These are phyloP conservation scores for Coregonus sp. DNA, from an alignment of 2,797 vertebrate species.

Conservation along the genomic window DNA sequence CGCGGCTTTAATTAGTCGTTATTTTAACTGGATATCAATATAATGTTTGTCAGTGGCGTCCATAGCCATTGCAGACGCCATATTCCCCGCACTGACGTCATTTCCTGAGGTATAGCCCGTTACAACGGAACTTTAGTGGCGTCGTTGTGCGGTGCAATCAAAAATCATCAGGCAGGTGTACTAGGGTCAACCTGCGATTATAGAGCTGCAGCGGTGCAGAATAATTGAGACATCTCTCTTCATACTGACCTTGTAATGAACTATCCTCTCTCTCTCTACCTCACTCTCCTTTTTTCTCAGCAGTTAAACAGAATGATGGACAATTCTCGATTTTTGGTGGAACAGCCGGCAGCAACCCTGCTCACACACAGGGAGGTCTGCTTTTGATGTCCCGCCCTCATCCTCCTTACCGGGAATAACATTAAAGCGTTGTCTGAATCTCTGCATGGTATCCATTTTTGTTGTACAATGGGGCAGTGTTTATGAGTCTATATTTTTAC, in stretches of 20 bases:
- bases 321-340: no score
- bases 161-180: neutral
- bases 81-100: constrained; percentile 78
- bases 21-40: constrained; percentile 42
- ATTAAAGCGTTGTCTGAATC: no score
- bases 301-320: no score
- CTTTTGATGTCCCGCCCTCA: no score
- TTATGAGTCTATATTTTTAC: no score
- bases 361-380: no score
- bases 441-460: no score
- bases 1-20: constrained; percentile 22
- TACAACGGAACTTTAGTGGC: constrained; percentile 65
- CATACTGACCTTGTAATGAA: neutral
- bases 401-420: no score
- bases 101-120: constrained; percentile 62
- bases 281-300: no score
- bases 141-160: constrained; percentile 36
- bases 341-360: no score
- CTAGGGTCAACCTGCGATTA: neutral
- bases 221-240: neutral
- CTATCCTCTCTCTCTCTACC: no score
- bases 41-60: constrained; percentile 54
- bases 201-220: neutral
- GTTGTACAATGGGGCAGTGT: no score
- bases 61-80: constrained; percentile 72